phyloP scores from a whole-genome alignment of 1,140 invertebrate genomes.

The Aricia agestis region DNA sequence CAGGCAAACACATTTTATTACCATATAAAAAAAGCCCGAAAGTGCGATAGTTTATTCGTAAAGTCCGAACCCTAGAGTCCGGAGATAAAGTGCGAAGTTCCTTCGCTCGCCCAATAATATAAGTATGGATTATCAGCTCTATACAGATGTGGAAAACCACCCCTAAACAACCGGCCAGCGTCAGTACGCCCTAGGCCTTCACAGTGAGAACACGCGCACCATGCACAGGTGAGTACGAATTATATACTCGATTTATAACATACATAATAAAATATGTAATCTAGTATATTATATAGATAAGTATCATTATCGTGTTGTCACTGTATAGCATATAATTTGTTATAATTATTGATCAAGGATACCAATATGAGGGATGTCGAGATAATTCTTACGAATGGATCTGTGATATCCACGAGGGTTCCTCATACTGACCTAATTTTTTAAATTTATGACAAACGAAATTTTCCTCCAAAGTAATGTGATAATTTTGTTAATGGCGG shows the following conservation, averaged over 20 bases:
- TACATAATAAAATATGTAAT: background rate
- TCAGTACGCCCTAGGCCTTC: slow-evolving; percentile 21
- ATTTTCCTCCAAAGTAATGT: background rate
- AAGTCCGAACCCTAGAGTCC: no score
- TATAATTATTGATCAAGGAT: background rate
- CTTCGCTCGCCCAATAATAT: no score
- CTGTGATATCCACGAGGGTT: background rate
- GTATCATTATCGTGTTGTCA: background rate
- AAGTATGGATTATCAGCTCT: slow-evolving; percentile 21
- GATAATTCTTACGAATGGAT: slow-evolving; percentile 10
- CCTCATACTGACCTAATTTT: slow-evolving; percentile 8
- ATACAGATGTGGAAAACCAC: slow-evolving; percentile 21
- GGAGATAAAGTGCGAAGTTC: no score
- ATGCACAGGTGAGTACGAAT: slow-evolving; percentile 21
- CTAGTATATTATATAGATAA: background rate
- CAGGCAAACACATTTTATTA: no score
- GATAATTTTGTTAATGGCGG: no score
- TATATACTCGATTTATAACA: slow-evolving; percentile 4
- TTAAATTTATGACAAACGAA: background rate
- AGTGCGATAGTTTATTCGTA: no score
- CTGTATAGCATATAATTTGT: background rate
- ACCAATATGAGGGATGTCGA: background rate
- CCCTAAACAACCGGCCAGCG: slow-evolving; percentile 17
- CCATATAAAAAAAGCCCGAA: no score
- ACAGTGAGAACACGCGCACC: slow-evolving; percentile 18